These are phyloP conservation scores for Clavelina lepadiformis DNA, from an alignment of 23 tunicate species.

Conservation along the genomic window DNA sequence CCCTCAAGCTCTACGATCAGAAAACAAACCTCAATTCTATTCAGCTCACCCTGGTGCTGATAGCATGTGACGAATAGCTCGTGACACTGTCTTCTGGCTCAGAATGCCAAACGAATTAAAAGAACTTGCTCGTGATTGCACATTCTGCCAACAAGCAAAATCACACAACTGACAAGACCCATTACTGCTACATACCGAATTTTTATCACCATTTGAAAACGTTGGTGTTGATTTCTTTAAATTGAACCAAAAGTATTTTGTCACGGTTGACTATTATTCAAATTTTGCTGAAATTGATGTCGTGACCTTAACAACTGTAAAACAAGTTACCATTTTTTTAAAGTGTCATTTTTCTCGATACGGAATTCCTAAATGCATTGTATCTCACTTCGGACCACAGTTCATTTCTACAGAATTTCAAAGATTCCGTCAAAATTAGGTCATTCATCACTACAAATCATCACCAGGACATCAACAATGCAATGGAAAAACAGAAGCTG, in stretches of 20 bases:
- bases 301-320: not conserved
- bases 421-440: constrained; percentile 8
- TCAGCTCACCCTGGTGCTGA: constrained; percentile 17
- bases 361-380: constrained; percentile 19
- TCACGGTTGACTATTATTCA: constrained; percentile 30
- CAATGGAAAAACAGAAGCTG: constrained; percentile 29
- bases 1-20: constrained; percentile 6
- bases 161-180: constrained; percentile 4
- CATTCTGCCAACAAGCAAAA: constrained; percentile 4
- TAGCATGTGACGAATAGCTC: constrained; percentile 9
- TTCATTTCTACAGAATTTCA: constrained; percentile 10
- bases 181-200: constrained; percentile 5
- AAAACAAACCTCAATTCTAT: constrained; percentile 1
- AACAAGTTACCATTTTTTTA: constrained; percentile 11
- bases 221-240: constrained; percentile 39
- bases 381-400: constrained; percentile 21
- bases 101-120: constrained; percentile 12
- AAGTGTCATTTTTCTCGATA: constrained; percentile 19
- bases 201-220: constrained; percentile 16
- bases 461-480: constrained; percentile 21
- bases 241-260: constrained; percentile 7
- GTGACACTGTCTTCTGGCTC: constrained; percentile 25
- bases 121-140: constrained; percentile 1
- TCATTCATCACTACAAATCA: constrained; percentile 5
- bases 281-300: constrained; percentile 37